phyloP scores from a whole-genome alignment of 2,113 vertebrate genomes.

The Onychorhynchus coronatus region DNA sequence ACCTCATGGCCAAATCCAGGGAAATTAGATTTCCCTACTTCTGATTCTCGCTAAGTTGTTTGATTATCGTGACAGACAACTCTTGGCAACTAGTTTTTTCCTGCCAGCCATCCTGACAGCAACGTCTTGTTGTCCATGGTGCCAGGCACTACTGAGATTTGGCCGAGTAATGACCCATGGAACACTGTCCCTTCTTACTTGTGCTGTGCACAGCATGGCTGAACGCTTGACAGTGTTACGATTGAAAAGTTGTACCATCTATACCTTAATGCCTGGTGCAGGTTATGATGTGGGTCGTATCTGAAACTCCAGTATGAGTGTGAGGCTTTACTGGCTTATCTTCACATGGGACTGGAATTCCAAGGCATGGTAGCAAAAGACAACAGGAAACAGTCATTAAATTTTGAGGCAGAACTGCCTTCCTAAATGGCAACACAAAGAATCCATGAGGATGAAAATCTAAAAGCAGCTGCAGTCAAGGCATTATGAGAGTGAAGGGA shows the following conservation, averaged over 20 bases:
- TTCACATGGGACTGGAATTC: not conserved
- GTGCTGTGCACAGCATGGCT: not conserved
- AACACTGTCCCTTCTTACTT: not conserved
- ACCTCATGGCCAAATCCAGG: not conserved
- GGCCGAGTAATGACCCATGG: not conserved
- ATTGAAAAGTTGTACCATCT: not conserved
- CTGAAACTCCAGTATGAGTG: not conserved
- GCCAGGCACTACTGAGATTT: not conserved
- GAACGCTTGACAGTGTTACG: fast-evolving
- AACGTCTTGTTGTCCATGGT: fast-evolving
- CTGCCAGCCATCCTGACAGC: not conserved
- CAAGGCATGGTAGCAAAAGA: not conserved
- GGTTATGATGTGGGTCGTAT: not conserved
- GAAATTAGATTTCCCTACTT: not conserved
- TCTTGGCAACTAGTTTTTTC: not conserved
- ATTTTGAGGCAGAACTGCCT: not conserved
- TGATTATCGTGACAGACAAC: not conserved
- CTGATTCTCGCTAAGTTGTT: not conserved
- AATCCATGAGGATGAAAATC: not conserved
- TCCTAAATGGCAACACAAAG: not conserved
- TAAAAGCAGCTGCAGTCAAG: not conserved
- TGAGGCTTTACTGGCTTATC: not conserved
- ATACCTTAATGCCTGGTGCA: not conserved
- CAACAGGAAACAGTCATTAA: not conserved
- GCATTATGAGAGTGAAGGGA: constrained; percentile 24